A percentile compares a stretch with the other conserved stretches of the same genome.
These are phyloP conservation scores for Sarotherodon lohbergeri DNA, from an alignment of 2,113 vertebrate species.

Conservation along the genomic window DNA sequence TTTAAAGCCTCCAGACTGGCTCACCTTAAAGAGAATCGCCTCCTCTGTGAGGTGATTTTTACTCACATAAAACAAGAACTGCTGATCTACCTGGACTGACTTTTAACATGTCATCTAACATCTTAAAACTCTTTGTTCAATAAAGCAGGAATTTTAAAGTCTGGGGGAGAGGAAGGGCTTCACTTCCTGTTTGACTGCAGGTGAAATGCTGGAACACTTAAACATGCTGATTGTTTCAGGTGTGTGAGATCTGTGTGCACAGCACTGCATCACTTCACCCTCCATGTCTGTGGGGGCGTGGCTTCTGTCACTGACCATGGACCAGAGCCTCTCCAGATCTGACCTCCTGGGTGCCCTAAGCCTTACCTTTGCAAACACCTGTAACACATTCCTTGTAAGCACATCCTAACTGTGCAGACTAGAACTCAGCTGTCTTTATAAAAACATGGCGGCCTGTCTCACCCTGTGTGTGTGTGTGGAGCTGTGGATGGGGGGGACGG, in stretches of 20 bases:
- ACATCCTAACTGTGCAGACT: not conserved
- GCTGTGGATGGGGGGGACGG: constrained; percentile 5
- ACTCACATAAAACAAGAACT: not conserved
- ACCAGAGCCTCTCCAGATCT: not conserved
- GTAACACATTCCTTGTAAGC: rapidly evolving
- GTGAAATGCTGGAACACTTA: not conserved
- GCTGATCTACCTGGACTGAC: not conserved
- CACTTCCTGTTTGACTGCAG: not conserved
- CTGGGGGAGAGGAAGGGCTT: not conserved
- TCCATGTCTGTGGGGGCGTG: not conserved
- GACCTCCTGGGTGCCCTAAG: not conserved
- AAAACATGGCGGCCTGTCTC: not conserved
- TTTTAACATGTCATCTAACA: not conserved
- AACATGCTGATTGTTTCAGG: not conserved
- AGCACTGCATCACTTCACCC: not conserved
- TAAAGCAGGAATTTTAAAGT: not conserved
- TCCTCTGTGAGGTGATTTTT: rapidly evolving
- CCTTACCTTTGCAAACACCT: not conserved
- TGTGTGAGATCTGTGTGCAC: not conserved
- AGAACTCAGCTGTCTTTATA: rapidly evolving
- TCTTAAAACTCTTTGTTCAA: not conserved
- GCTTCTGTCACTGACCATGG: not conserved
- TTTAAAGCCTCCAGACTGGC: not conserved
- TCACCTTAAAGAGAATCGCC: rapidly evolving
- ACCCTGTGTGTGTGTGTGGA: constrained; percentile 21